Evolutionary conservation across 2,797 vertebrate species (phyloP).

Genomic region (Ctenopoma kingsleyae): DNA sequence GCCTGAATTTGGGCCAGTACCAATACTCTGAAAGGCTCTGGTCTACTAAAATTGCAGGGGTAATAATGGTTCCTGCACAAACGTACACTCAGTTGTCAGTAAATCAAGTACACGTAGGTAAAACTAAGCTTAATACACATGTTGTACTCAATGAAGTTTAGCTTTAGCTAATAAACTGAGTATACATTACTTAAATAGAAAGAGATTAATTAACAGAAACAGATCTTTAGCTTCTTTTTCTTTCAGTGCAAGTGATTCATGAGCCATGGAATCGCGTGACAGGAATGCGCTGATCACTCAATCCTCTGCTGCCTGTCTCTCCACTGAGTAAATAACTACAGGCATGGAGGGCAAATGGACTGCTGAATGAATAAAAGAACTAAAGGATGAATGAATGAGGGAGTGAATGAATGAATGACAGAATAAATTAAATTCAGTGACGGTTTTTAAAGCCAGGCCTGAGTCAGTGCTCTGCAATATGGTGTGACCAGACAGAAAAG

Average conservation of each 20-base stretch:
- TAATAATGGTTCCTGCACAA: slow-evolving; percentile 40
- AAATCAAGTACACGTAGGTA: no score
- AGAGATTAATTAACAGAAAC: slow-evolving; percentile 45
- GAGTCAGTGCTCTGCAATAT: not conserved
- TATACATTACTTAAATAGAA: slow-evolving; percentile 34
- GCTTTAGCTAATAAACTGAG: not conserved
- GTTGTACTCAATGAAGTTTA: no score
- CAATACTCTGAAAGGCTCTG: no score
- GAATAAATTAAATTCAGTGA: no score
- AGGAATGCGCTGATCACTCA: slow-evolving; percentile 77
- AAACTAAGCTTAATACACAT: no score
- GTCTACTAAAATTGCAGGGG: slow-evolving; percentile 1
- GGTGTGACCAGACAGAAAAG: slow-evolving; percentile 13
- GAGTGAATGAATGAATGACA: no score
- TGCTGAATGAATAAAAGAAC: slow-evolving; percentile 65
- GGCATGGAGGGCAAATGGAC: slow-evolving; percentile 35
- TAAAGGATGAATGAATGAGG: slow-evolving; percentile 15
- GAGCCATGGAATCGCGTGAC: slow-evolving; percentile 68
- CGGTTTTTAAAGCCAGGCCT: not conserved
- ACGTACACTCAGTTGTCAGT: not conserved
- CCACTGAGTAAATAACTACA: slow-evolving; percentile 64
- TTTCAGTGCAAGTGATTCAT: slow-evolving; percentile 70
- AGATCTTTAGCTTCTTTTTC: slow-evolving; percentile 51
- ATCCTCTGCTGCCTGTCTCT: slow-evolving; percentile 55
- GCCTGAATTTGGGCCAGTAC: no score